Evolutionary conservation across 2,113 vertebrate species (phyloP).

Genomic region (Pseudorasbora parva): DNA sequence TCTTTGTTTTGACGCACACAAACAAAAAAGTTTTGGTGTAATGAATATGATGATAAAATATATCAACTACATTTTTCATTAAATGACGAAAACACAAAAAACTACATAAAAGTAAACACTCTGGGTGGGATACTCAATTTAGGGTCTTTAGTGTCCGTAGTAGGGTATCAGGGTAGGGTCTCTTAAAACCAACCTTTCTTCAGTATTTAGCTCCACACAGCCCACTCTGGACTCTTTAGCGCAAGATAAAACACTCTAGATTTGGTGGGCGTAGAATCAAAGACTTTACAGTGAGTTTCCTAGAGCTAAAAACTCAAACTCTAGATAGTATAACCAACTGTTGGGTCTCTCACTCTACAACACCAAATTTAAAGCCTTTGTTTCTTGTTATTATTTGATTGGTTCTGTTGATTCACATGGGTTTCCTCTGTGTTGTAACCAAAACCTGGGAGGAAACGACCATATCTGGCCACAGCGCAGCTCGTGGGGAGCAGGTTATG

Average conservation of each 20-base stretch:
- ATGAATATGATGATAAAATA: background rate
- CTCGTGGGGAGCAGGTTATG: background rate
- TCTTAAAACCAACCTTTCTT: too few relatives aligned
- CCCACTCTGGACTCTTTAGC: background rate
- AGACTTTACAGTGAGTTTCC: background rate
- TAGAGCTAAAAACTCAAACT: background rate
- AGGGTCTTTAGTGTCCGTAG: too few relatives aligned
- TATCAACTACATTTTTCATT: background rate
- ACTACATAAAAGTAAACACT: too few relatives aligned
- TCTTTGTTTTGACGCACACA: background rate
- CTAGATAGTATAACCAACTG: too few relatives aligned
- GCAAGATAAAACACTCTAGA: background rate
- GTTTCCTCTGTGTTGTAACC: background rate
- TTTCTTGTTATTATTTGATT: background rate
- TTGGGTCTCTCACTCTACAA: background rate
- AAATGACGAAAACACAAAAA: too few relatives aligned
- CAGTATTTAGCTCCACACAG: background rate
- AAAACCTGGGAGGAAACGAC: background rate
- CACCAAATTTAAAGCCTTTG: background rate
- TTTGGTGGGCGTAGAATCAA: background rate
- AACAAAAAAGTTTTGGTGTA: background rate
- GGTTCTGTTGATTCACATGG: background rate
- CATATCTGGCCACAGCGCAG: background rate
- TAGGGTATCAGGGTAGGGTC: too few relatives aligned
- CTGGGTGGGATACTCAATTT: too few relatives aligned